Evolutionary conservation across 1,140 invertebrate species (phyloP).

Genomic region (Zaprionus lachaisei): DNA sequence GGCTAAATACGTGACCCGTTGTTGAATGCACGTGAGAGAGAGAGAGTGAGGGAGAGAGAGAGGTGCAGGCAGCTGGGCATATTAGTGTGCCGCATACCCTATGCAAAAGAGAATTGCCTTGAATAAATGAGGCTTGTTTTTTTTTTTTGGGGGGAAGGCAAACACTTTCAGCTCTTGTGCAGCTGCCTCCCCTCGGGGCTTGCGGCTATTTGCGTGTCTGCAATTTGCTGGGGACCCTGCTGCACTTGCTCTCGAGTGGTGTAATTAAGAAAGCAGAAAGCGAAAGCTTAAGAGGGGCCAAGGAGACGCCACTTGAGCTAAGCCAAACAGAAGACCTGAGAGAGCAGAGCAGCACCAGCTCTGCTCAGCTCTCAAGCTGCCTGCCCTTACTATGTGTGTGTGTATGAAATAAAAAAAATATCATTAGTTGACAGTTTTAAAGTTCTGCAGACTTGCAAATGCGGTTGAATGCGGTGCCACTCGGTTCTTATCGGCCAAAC

Average conservation of each 20-base stretch:
- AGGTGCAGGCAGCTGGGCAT: neutral
- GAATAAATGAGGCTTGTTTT: constrained; percentile 11
- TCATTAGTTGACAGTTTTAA: constrained; percentile 66
- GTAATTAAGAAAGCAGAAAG: constrained; percentile 74
- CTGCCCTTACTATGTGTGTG: neutral
- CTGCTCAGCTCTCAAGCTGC: neutral
- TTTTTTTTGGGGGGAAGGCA: constrained; percentile 5
- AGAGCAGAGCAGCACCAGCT: neutral
- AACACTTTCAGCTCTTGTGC: constrained; percentile 21
- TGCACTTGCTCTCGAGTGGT: constrained; percentile 57
- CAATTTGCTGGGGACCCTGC: constrained; percentile 57
- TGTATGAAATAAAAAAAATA: constrained; percentile 36
- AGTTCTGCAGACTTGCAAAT: constrained; percentile 48
- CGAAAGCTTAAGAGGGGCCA: constrained; percentile 56
- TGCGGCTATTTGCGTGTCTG: constrained; percentile 59
- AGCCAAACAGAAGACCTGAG: constrained; percentile 35
- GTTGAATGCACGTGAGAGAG: too few species aligned
- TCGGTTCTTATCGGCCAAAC: constrained; percentile 55
- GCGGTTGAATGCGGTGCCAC: constrained; percentile 20
- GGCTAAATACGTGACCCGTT: constrained; percentile 13
- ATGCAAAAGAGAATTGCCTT: neutral
- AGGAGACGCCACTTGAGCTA: constrained; percentile 53
- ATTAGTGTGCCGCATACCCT: constrained; percentile 22
- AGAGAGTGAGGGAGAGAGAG: too few species aligned
- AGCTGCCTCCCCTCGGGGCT: constrained; percentile 15